These are phyloP conservation scores for Anniella stebbinsi DNA, from an alignment of 2,797 vertebrate species.

Conservation along the genomic window DNA sequence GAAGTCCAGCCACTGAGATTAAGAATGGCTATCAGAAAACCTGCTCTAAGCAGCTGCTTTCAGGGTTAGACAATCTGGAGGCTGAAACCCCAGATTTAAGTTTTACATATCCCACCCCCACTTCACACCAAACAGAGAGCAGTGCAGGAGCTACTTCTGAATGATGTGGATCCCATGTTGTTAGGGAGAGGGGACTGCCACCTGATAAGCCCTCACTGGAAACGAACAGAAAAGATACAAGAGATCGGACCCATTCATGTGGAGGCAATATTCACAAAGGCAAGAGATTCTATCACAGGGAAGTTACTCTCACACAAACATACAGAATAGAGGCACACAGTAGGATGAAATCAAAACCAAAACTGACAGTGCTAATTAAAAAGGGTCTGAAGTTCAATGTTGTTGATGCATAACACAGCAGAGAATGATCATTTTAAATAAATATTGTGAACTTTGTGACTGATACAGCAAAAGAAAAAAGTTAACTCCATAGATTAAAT, in stretches of 20 bases:
- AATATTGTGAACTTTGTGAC: not conserved
- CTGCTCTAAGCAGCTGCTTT: not conserved
- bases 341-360: conserved; percentile 6
- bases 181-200: not conserved
- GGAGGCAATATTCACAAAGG: not conserved
- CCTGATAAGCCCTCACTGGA: not conserved
- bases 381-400: not conserved
- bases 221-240: not conserved
- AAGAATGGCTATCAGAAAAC: not conserved
- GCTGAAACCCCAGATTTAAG: not conserved
- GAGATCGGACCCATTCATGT: not conserved
- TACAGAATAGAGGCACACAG: too few species aligned
- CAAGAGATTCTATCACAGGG: not conserved
- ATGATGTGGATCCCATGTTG: not conserved
- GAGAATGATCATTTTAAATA: not conserved
- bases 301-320: not conserved
- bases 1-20: not conserved
- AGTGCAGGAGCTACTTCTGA: not conserved
- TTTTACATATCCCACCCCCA: not conserved
- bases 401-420: not conserved
- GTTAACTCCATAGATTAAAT: not conserved
- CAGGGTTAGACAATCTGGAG: not conserved
- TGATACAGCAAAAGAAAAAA: not conserved
- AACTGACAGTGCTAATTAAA: not conserved
- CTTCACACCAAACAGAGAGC: not conserved